These are phyloP conservation scores for Notothenia rossii DNA, from an alignment of 2,113 vertebrate species.

Conservation along the genomic window DNA sequence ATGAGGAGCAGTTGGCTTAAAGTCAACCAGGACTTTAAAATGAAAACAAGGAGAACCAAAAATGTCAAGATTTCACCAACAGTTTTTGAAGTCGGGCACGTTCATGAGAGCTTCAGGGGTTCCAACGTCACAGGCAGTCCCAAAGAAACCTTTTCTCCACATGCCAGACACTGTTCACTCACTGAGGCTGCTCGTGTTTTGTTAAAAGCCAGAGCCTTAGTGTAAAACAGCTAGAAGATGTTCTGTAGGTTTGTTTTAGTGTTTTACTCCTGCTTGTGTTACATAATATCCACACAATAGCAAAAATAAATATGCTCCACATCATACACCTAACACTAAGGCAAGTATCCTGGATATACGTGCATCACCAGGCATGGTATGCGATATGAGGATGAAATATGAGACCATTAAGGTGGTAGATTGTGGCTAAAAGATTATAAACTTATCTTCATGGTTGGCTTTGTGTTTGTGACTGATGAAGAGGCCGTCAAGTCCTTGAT, in stretches of 20 bases:
- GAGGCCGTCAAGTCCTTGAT: slow-evolving; percentile 37
- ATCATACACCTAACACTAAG: slow-evolving; percentile 25
- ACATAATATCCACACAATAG: slow-evolving; percentile 32
- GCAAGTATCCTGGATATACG: slow-evolving; percentile 25
- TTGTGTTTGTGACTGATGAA: slow-evolving; percentile 27
- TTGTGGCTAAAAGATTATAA: slow-evolving; percentile 6
- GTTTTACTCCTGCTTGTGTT: slow-evolving; percentile 28
- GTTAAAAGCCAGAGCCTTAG: not conserved
- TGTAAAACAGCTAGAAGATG: not conserved
- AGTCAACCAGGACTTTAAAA: slow-evolving; percentile 38
- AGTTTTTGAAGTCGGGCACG: slow-evolving; percentile 24
- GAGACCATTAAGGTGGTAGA: not conserved
- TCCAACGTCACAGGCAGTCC: slow-evolving; percentile 15
- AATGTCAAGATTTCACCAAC: not conserved
- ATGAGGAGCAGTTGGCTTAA: slow-evolving; percentile 25
- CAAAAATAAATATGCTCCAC: slow-evolving; percentile 24
- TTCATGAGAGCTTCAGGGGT: slow-evolving; percentile 19
- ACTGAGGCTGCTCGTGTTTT: not conserved
- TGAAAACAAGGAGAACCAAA: not conserved
- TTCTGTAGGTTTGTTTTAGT: not conserved
- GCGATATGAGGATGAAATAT: slow-evolving; percentile 22
- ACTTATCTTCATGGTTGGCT: slow-evolving; percentile 7
- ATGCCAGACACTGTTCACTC: slow-evolving; percentile 4
- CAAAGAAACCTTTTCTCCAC: slow-evolving; percentile 22
- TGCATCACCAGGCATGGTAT: slow-evolving; percentile 21